Base-by-base conservation (phyloP, 2,888 invertebrate genomes). In the Apotomis betuletana region DNA sequence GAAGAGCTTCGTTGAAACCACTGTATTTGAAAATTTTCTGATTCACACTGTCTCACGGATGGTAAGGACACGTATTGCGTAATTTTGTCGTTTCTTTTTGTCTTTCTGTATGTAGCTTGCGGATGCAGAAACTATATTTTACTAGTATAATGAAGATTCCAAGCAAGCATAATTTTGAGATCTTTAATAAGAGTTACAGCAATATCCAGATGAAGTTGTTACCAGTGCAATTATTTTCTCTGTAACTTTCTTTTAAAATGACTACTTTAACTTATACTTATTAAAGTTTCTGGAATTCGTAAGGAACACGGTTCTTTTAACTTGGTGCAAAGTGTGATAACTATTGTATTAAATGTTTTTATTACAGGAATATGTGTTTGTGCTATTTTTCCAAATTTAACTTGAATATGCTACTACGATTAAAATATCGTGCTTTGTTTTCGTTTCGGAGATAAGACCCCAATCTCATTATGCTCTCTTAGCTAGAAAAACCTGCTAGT, bases 31-130 rank as follows among this genome's bases (percentile, higher is more conserved):
- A 49, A 83, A 51, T 88, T 90, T 88, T 88, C 84, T 86, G 80
- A 85, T 86, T 86, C 84, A 90, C 91, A 90, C 90, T 87, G 82
- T 87, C 86, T 85, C 80, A 87, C 84, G 86, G 89, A 90, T 88
- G 90, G 90, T 91, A 90, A 90, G 89, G 87, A 88, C 90, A 88
- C 90, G 84, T 89, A 84, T 87, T 87, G 81, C 83, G 86, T 87
- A 85, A 85, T 82, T 85, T 85, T 81, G 54, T 46, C 27, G 41
- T 83, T 80, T 77, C 80, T 82, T 83, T 58, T 82, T 76, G 41
- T 77, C 63, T 74, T 70, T 81, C 80, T 74, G 63, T 71, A 75
- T 75, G 77, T 80, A 77, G 77, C 80, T 82, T 78, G 79, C 87
- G 87, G 82, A 79, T 86, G 83, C 89, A 90, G 89, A 90, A 90